phyloP scores from a whole-genome alignment of 2,888 invertebrate species.

The Drosophila lutescens region DNA sequence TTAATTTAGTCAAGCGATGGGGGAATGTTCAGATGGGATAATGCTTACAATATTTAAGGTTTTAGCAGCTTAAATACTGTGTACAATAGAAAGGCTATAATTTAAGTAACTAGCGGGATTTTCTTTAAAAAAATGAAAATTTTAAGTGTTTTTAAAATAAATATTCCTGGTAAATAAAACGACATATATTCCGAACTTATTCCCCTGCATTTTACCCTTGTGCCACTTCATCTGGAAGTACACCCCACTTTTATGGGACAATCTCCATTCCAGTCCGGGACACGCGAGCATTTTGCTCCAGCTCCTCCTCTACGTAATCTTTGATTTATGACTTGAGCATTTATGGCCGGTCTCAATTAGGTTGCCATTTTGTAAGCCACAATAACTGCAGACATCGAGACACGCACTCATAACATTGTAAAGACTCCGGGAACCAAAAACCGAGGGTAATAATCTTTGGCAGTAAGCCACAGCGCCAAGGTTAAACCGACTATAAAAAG shows the following conservation, averaged over 20 bases:
- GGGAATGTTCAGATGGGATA: slow-evolving; percentile 13
- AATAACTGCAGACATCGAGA: slow-evolving; percentile 55
- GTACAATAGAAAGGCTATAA: neutral
- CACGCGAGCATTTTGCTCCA: slow-evolving; percentile 36
- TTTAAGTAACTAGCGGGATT: too few species aligned
- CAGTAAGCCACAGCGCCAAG: slow-evolving; percentile 59
- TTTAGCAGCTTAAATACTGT: neutral
- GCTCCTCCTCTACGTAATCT: slow-evolving; percentile 53
- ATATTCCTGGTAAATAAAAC: neutral
- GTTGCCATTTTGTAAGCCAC: slow-evolving; percentile 73
- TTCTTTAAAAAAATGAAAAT: too few species aligned
- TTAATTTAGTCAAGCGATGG: slow-evolving; percentile 29
- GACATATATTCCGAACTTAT: neutral
- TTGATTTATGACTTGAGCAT: slow-evolving; percentile 70
- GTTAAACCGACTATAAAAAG: slow-evolving; percentile 75
- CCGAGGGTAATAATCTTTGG: slow-evolving; percentile 53
- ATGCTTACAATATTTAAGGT: slow-evolving; percentile 26
- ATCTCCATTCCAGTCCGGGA: slow-evolving; percentile 38
- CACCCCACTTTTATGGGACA: slow-evolving; percentile 16
- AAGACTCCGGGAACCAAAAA: slow-evolving; percentile 14
- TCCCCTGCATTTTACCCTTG: neutral
- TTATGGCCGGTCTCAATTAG: slow-evolving; percentile 74
- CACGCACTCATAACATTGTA: slow-evolving; percentile 73
- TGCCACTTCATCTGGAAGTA: slow-evolving; percentile 5
- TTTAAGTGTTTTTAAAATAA: too few species aligned